A percentile compares a stretch with the other conserved stretches of the same genome.
These are phyloP conservation scores for Argopecten irradians DNA, from an alignment of 1,140 invertebrate genomes.

Conservation along the genomic window DNA sequence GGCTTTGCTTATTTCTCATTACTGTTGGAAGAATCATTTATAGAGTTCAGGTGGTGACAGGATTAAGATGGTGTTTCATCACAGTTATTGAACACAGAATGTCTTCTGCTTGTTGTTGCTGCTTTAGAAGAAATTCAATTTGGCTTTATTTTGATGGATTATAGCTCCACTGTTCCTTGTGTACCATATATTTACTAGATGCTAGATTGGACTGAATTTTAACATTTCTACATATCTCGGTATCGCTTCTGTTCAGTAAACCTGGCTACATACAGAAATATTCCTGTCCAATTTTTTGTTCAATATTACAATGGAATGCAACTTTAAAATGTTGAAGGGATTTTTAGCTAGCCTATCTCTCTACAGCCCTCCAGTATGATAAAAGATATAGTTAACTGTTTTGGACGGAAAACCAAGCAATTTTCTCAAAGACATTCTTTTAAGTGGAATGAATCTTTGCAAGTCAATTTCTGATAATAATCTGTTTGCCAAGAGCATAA, in stretches of 20 bases:
- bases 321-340: background rate
- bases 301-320: background rate
- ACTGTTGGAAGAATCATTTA: background rate
- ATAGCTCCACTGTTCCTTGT: background rate
- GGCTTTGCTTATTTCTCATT: background rate
- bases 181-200: background rate
- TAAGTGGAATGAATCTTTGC: slow-evolving; percentile 4
- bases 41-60: background rate
- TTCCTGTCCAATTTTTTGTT: background rate
- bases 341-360: background rate
- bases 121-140: background rate
- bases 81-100: background rate
- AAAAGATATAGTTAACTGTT: slow-evolving; percentile 4
- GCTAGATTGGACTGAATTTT: background rate
- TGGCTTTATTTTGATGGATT: background rate
- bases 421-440: slow-evolving; percentile 15
- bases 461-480: background rate
- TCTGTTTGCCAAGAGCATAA: background rate
- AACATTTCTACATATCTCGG: background rate
- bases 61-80: background rate
- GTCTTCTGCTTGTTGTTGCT: background rate
- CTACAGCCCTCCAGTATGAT: background rate
- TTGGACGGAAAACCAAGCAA: background rate
- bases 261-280: background rate
- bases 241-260: background rate